Evolutionary conservation across 2,888 invertebrate genomes (phyloP), one percentile per base, ranked within the genome.

Genomic region (Campoplex nolae): DNA sequence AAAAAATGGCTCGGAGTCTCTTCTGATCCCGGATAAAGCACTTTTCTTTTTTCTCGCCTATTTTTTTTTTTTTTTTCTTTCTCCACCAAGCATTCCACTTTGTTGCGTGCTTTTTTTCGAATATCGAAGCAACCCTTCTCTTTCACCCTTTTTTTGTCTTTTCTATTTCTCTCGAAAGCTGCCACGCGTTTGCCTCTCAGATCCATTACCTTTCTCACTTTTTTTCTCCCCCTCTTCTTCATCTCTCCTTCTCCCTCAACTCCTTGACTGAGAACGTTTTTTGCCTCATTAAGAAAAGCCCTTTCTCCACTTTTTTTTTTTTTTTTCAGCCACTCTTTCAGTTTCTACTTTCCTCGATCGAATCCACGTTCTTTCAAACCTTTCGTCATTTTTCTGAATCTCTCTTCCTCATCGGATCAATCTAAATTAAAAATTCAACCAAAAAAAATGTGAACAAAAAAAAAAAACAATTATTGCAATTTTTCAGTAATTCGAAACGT

Each of bases 21-120:
- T 32, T 54, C 83, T 75, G 83, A 83, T 76, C 70, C 83, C 83
- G 65, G 77, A 67, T 58, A 83, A 42, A 77, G 83, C 38, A 54
- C 73, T 54, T 77, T 81, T 28, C 18, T 28, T 45, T 32, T 54
- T 73, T 45, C 48, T 62, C 79, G n/a, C 35, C 6, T 28, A 28
- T 62, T 65, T 35, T 74, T 48, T 23, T 23, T 62, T 65, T 35
- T 74, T 48, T 23, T 58, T 23, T 18, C 38, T 48, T 38, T 32
- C 32, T 42, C 42, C 42, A 42, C 23, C 3, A 8, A n/a, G 56
- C 3, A 58, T 58, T 28, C 58, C 32, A 62, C 32, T 32, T 62
- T 4, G 28, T 11, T 58, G 28, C 23, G 28, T 45, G 23, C 13
- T 71, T 48, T 23, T 67, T 65, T 23, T 56, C 67, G 35, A 74